Conservation (phyloP, 2,888 invertebrate species). For the Boloria selene region DNA sequence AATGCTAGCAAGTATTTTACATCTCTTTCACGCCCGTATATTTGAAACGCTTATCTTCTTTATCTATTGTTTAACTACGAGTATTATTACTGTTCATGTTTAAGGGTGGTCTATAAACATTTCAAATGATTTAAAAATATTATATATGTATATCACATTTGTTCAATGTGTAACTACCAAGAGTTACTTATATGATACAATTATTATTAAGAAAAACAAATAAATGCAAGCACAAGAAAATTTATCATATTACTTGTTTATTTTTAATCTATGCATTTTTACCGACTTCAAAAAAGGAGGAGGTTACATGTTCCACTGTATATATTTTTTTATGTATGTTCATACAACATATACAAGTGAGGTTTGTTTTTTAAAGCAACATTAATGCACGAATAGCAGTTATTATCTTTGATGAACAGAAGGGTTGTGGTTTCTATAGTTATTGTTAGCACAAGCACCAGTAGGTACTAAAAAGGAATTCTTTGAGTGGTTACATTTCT, state of each 20-base stretch:
- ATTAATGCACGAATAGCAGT: conserved; percentile 20
- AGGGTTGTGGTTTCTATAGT: conserved; percentile 34
- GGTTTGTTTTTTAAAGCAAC: background rate
- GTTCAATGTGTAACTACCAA: background rate
- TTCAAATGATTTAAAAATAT: conserved; percentile 35
- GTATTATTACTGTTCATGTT: conserved; percentile 65
- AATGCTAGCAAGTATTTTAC: conserved; percentile 47
- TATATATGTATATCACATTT: conserved; percentile 25
- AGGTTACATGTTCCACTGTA: too few relatives aligned
- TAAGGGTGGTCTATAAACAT: conserved; percentile 64
- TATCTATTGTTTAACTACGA: conserved; percentile 63
- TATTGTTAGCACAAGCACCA: conserved; percentile 25
- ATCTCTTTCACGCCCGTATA: conserved; percentile 48
- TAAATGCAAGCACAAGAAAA: too few relatives aligned
- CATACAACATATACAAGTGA: too few relatives aligned
- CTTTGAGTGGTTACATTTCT: background rate
- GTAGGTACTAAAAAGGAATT: conserved; percentile 16
- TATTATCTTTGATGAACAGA: conserved; percentile 31
- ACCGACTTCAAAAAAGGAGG: too few relatives aligned
- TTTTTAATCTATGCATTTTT: too few relatives aligned
- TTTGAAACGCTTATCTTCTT: conserved; percentile 43
- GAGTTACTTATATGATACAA: too few relatives aligned
- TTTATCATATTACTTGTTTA: too few relatives aligned
- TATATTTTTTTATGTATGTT: too few relatives aligned
- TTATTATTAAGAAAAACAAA: too few relatives aligned